Conservation (phyloP, 2,113 vertebrate genomes). For the Plotosus lineatus region DNA sequence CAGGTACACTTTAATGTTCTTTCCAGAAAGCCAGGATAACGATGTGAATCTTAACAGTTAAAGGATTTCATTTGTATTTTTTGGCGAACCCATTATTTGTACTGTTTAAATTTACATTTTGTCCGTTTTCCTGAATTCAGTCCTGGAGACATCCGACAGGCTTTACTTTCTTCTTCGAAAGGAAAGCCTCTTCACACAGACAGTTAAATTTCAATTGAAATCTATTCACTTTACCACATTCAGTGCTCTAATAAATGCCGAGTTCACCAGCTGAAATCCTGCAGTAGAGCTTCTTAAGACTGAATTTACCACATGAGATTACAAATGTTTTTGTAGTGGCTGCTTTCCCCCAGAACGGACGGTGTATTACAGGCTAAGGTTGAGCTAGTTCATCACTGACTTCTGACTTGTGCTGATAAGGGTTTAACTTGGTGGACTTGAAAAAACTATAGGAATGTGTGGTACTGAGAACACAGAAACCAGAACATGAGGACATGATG, state of each 20-base stretch:
- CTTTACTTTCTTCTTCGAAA: not conserved
- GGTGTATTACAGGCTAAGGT: not conserved
- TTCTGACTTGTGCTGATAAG: constrained; percentile 13
- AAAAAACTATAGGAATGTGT: not conserved
- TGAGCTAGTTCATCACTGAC: not conserved
- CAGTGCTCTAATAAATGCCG: not conserved
- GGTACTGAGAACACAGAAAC: not conserved
- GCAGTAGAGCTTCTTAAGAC: not conserved
- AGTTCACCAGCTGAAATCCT: not conserved
- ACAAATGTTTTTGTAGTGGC: not conserved
- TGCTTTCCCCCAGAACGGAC: not conserved
- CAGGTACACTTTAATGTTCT: too few relatives aligned
- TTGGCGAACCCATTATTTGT: not conserved
- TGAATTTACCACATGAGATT: not conserved
- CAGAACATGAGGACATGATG: not conserved
- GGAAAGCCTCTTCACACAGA: too few relatives aligned
- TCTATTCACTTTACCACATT: not conserved
- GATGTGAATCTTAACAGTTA: too few relatives aligned
- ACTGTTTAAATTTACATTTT: not conserved
- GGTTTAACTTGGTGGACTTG: not conserved
- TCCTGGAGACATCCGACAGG: not conserved
- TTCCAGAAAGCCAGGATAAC: too few relatives aligned
- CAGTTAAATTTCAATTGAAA: not conserved
- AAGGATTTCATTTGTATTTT: too few relatives aligned
- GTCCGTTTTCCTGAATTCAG: not conserved